A percentile compares a stretch with the other conserved stretches of the same genome.
Conservation (phyloP, 2,888 invertebrate genomes). For the Luffia ferchaultella region DNA sequence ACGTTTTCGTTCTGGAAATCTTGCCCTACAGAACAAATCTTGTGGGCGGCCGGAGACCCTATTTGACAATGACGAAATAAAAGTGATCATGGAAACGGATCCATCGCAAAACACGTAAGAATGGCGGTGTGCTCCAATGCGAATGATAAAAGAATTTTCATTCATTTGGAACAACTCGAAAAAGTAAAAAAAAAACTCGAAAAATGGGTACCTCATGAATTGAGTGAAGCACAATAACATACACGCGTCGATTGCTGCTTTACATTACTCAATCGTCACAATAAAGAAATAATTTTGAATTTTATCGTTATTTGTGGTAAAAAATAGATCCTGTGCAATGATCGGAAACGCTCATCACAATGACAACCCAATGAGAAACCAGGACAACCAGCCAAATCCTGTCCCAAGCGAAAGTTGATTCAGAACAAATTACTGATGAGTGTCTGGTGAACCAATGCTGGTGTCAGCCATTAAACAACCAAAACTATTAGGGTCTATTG, state of each 20-base stretch:
- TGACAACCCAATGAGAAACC: not conserved
- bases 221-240: not conserved
- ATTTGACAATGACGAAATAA: not conserved
- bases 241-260: not conserved
- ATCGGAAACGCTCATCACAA: not conserved
- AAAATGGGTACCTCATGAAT: not conserved
- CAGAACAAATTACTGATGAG: constrained; percentile 8
- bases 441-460: constrained; percentile 10
- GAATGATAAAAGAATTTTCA: not conserved
- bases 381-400: not conserved
- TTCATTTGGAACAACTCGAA: not conserved
- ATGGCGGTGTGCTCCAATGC: not conserved
- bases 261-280: not conserved
- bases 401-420: constrained; percentile 10
- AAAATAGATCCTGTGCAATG: not conserved
- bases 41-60: constrained; percentile 1
- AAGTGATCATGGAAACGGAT: not conserved
- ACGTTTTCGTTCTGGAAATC: not conserved
- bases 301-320: not conserved
- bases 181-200: not conserved
- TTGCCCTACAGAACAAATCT: not conserved
- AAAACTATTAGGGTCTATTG: constrained; percentile 14
- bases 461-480: constrained; percentile 11
- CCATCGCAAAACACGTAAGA: not conserved
- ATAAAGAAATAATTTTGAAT: not conserved